phyloP scores from a whole-genome alignment of 2,113 vertebrate species.

The Empidonax traillii region DNA sequence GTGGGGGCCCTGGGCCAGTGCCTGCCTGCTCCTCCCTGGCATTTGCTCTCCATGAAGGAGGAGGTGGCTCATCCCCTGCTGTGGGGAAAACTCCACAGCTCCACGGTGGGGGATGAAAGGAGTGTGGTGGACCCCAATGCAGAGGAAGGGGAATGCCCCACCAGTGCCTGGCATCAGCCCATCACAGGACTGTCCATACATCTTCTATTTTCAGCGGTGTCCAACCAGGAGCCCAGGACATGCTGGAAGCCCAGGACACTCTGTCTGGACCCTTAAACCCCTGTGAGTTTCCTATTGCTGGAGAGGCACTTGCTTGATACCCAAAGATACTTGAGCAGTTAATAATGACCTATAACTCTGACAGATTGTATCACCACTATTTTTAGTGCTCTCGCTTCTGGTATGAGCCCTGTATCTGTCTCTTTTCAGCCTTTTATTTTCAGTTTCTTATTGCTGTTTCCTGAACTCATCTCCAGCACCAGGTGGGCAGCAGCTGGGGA shows the following conservation, averaged over 20 bases:
- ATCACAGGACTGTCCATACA: neutral
- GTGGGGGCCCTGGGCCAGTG: rapidly evolving
- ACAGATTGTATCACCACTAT: neutral
- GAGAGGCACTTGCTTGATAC: neutral
- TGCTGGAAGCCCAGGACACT: neutral
- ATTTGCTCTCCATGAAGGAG: neutral
- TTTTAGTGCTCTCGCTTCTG: neutral
- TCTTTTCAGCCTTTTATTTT: constrained; percentile 19
- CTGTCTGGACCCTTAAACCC: neutral
- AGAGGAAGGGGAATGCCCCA: neutral
- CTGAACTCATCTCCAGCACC: neutral
- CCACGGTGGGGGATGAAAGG: neutral
- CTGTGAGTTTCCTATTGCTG: neutral
- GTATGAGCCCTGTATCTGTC: neutral
- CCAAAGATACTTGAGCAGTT: neutral
- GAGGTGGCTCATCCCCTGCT: rapidly evolving
- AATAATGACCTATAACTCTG: neutral
- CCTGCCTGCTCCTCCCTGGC: neutral
- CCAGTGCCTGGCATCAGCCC: neutral
- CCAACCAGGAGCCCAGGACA: neutral
- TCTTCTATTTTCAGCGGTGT: neutral
- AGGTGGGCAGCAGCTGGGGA: constrained; percentile 54
- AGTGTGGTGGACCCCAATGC: rapidly evolving
- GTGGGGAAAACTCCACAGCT: neutral
- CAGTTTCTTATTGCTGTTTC: constrained; percentile 33